Evolutionary conservation across 1,140 invertebrate species (phyloP), one percentile per base, ranked within the genome.

Genomic region (Papilio polyxenes): DNA sequence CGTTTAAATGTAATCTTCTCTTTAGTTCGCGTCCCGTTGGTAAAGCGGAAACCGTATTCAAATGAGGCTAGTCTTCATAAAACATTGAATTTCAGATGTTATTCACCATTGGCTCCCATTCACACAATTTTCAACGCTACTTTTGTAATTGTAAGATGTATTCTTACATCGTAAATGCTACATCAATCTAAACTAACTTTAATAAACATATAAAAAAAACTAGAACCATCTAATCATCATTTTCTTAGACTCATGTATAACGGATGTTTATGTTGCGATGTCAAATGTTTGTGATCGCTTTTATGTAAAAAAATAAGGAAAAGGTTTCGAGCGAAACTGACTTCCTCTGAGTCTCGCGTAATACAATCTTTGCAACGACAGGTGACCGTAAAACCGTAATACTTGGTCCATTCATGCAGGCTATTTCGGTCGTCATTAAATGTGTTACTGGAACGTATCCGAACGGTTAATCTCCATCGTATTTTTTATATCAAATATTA

Each of bases 391-490:
- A 56, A 53, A 56, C 75, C 75, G 75, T 77, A 77, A 77, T 77
- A 56, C 75, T 48, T 56, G 31, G 75, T 77, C 75, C 75, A 53
- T 77, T 37, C 75, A 53, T 77, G 23, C 49, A 53, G 20, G 48
- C 75, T 77, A 77, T 77, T 77, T 53, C 51, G 48, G 75, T 77
- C 49, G 31, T 77, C 75, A 56, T 77, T 77, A 77, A 49, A 76
- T 77, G 51, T 77, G 75, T 77, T 77, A 77, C 75, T 77, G 75
- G 75, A 77, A 77, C 75, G 75, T 56, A 77, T 77, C 51, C 51
- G n/a, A 77, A 77, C 51, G 20, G 75, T 77, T 77, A 37, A 31
- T 77, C 44, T 51, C 20, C 75, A 23, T 75, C 72, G n/a, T 23
- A 49, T 76, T 76, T 76, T 51, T 76, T 76, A 44, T 44, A 44